Conservation (phyloP, 2,113 vertebrate genomes). For the Mesembrinibis cayennensis region DNA sequence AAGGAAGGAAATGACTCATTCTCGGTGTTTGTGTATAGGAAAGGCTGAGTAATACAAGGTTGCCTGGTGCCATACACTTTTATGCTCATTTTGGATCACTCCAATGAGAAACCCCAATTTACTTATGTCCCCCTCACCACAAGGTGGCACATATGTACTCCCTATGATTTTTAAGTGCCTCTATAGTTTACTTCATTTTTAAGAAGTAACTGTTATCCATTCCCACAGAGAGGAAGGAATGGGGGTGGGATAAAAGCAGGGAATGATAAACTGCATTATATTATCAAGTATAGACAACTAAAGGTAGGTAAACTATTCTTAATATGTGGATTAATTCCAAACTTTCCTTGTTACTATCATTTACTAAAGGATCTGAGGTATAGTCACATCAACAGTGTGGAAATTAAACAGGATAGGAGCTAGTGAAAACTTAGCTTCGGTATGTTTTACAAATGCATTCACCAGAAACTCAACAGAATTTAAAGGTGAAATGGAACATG, state of each 20-base stretch:
- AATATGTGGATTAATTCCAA: background rate
- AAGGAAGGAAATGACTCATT: background rate
- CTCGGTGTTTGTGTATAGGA: background rate
- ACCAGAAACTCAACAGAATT: background rate
- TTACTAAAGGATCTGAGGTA: background rate
- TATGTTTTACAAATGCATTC: background rate
- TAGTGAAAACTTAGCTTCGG: background rate
- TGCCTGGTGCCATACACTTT: background rate
- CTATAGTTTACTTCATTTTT: background rate
- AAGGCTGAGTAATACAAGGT: background rate
- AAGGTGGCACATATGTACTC: background rate
- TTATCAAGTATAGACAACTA: background rate
- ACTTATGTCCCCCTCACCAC: background rate
- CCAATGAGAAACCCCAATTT: background rate
- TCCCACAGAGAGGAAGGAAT: background rate
- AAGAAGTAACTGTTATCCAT: background rate
- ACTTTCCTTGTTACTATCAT: background rate
- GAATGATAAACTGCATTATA: background rate
- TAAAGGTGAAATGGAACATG: background rate
- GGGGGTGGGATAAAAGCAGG: background rate
- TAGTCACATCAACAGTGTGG: background rate
- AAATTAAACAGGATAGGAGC: background rate
- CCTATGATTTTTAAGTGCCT: background rate
- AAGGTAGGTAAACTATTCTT: background rate
- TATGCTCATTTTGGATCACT: background rate